Conservation (phyloP, 2,888 invertebrate species). For the Drosophila rubida region DNA sequence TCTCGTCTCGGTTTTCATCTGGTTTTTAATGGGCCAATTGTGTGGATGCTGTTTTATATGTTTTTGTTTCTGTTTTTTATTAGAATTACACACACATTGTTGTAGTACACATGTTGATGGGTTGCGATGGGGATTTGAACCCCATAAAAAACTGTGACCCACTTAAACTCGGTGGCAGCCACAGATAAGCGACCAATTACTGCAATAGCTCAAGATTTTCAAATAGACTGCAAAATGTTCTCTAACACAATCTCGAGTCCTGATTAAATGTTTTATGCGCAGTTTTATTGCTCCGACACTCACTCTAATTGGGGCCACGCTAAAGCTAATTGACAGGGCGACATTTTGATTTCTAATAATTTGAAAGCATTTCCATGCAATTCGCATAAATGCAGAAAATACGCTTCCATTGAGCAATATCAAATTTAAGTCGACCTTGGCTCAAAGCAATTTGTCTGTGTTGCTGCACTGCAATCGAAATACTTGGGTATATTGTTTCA, state of each 20-base stretch:
- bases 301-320: conserved; percentile 25
- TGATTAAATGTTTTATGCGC: conserved; percentile 15
- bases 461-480: conserved; percentile 1
- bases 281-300: conserved; percentile 6
- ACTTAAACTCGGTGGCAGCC: conserved; percentile 37
- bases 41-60: background rate
- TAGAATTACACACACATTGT: conserved; percentile 9
- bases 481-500: background rate
- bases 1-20: conserved; percentile 20
- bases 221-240: conserved; percentile 19
- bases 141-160: conserved; percentile 59
- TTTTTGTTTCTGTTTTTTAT: conserved; percentile 13
- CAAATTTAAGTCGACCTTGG: conserved; percentile 26
- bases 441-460: conserved; percentile 2
- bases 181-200: conserved; percentile 58
- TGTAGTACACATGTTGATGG: conserved; percentile 31
- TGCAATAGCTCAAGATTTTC: conserved; percentile 16
- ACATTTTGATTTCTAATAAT: conserved; percentile 43
- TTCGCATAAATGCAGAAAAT: no score
- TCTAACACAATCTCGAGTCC: conserved; percentile 10
- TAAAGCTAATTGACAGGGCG: conserved; percentile 38
- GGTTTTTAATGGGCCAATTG: conserved; percentile 23
- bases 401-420: background rate
- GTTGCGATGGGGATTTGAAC: conserved; percentile 50
- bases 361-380: conserved; percentile 3